A percentile compares a stretch with the other conserved stretches of the same genome.
Conservation (phyloP, 2,797 vertebrate species). For the Cossypha polioptera region DNA sequence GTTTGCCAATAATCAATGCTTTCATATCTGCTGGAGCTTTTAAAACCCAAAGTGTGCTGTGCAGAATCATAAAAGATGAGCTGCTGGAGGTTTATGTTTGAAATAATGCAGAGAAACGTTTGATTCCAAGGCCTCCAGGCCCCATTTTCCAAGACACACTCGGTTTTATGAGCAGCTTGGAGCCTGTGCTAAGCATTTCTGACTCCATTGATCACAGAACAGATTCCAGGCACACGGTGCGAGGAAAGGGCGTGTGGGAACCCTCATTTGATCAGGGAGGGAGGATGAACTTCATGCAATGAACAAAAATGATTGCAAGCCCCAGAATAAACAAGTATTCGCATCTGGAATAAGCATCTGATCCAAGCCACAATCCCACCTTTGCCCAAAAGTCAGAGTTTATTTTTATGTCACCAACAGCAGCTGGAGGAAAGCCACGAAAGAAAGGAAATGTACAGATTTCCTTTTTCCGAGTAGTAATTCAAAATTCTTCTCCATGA, state of each 20-base stretch:
- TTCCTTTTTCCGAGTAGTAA: background rate
- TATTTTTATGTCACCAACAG: background rate
- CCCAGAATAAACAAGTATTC: background rate
- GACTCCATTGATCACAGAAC: fast-evolving
- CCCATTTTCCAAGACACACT: background rate
- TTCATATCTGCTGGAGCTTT: background rate
- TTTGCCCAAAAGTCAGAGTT: background rate
- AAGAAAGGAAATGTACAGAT: background rate
- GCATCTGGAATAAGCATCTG: background rate
- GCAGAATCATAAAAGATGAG: background rate
- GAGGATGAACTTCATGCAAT: background rate
- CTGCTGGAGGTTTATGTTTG: background rate
- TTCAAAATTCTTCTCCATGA: background rate
- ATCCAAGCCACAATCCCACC: background rate
- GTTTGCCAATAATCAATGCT: background rate
- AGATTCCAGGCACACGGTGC: background rate
- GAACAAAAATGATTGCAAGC: background rate
- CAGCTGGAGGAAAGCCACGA: background rate
- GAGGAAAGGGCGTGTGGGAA: background rate
- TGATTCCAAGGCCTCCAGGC: background rate
- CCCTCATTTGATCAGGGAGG: background rate
- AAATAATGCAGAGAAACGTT: background rate
- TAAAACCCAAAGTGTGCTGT: background rate
- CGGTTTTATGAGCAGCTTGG: background rate
- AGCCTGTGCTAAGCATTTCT: background rate